Base-by-base conservation (phyloP, 2,797 vertebrate genomes). In the Austrolebias charrua region DNA sequence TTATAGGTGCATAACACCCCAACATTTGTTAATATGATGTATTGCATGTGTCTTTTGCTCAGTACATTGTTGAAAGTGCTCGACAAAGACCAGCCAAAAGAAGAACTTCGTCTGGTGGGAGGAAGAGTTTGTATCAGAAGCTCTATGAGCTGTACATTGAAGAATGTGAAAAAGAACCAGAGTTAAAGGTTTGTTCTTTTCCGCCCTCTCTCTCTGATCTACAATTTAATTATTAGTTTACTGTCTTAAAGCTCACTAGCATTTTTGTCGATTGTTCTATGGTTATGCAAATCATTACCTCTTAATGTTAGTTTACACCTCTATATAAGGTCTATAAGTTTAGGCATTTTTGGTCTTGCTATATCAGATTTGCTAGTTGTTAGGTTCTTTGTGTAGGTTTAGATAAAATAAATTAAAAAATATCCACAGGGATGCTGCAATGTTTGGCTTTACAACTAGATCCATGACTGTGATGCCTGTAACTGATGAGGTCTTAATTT, bases 1-100 rank as follows among this genome's bases (percentile, higher is more conserved):
- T 3, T 8, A 1, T 54, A 11, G 43, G 9, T 3, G 15, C 9
- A 35, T 7, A 6, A 56, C 19, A 20, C 6, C 35, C 7, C 29
- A 16, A 15, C 31, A n/a, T 56, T 19, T 9, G 12, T 51, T 78
- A 68, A 80, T 56, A 5, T 7, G 12, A 0, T 48, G n/a, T n/a
- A n/a, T n/a, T n/a, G n/a, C n/a, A n/a, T n/a, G n/a, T n/a, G 7
- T 78, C 53, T 91, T 29, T 90, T 51, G 71, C 89, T 48, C 77
- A 99, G 97, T 98, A 98, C 90, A 94, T 98, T 72, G 96, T 98
- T 76, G 98, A 99, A 94, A 98, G 96, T 92, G 97, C 97, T 88
- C 95, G 95, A 80, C 97, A 99, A 78, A 94, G 95, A 86, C 97
- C 98, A 75, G 93, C 94, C 75, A 98, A 96, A 91, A 94, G 94